phyloP scores from a whole-genome alignment of 2,113 vertebrate species.

The Tetrax tetrax region DNA sequence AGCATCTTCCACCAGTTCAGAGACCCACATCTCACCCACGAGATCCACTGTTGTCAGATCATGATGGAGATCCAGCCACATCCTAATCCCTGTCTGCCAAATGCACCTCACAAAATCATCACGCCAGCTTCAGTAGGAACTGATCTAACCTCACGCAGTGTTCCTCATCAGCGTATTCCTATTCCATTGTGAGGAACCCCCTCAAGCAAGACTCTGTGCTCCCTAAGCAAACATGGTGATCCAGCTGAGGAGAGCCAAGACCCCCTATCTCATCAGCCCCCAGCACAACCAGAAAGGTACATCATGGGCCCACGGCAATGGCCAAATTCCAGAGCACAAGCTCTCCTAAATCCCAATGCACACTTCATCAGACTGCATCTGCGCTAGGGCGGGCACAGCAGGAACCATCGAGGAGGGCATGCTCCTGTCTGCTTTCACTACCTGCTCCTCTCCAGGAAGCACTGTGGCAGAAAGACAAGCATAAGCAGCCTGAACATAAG shows the following conservation, averaged over 20 bases:
- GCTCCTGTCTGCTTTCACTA: background rate
- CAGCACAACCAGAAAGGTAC: background rate
- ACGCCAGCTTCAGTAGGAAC: background rate
- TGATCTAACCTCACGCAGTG: background rate
- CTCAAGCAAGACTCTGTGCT: background rate
- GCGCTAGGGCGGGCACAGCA: background rate
- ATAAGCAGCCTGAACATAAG: background rate
- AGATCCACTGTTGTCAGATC: background rate
- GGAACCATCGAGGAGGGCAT: background rate
- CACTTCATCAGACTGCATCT: background rate
- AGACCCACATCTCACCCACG: background rate
- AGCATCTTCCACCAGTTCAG: background rate
- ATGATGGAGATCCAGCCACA: background rate
- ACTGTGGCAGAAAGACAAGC: background rate
- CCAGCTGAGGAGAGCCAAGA: background rate
- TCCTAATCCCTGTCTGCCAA: background rate
- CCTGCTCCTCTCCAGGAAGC: background rate
- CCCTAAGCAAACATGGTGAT: accelerated
- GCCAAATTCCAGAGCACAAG: background rate
- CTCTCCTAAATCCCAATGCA: background rate
- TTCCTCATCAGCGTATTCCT: background rate
- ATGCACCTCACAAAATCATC: background rate
- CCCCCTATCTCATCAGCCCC: background rate
- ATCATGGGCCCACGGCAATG: accelerated
- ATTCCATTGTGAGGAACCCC: background rate